Evolutionary conservation across 2,113 vertebrate genomes (phyloP).

Genomic region (Hypanus sabinus): DNA sequence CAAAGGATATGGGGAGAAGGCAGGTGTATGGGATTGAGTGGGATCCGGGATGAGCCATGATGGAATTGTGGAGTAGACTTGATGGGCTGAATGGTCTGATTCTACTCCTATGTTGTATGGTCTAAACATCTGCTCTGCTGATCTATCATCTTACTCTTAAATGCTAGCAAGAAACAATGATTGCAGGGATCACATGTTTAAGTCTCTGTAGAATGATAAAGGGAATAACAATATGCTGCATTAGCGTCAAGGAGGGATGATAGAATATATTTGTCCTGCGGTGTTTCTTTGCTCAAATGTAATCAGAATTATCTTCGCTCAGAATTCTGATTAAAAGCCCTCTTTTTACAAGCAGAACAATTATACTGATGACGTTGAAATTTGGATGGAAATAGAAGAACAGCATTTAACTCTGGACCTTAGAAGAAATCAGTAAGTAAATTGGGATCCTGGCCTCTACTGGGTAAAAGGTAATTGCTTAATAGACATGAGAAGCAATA

Average conservation of each 20-base stretch:
- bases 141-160: neutral
- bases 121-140: too few relatives aligned
- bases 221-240: neutral
- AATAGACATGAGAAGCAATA: neutral
- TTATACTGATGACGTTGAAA: neutral
- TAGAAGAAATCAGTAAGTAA: slow-evolving; percentile 30
- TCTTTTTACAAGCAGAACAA: neutral
- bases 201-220: neutral
- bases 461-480: neutral
- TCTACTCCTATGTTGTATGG: too few relatives aligned
- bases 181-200: neutral
- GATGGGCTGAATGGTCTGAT: too few relatives aligned
- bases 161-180: neutral
- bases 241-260: neutral
- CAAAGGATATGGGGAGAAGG: too few relatives aligned
- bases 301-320: too few relatives aligned
- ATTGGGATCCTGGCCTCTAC: neutral
- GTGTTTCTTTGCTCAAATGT: too few relatives aligned
- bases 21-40: too few relatives aligned
- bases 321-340: neutral
- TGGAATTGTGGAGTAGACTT: too few relatives aligned
- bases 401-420: slow-evolving; percentile 3
- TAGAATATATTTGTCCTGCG: too few relatives aligned
- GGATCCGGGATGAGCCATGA: too few relatives aligned
- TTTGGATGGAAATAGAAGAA: slow-evolving; percentile 30